Conservation (phyloP, 2,888 invertebrate genomes). For the Liopterus haemorrhoidalis region DNA sequence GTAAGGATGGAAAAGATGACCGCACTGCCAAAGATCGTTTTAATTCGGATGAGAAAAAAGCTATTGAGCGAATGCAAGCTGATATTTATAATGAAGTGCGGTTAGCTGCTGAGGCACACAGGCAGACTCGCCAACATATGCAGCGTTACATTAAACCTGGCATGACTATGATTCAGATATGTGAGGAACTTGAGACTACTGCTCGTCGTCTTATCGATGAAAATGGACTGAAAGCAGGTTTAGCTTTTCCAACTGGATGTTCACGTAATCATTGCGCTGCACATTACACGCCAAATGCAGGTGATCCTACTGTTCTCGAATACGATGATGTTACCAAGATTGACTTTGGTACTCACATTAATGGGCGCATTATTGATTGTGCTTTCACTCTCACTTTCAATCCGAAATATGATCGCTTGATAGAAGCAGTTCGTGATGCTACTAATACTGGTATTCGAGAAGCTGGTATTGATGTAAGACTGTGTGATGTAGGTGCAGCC, state of each 20-base stretch:
- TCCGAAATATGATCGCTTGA: constrained; percentile 87
- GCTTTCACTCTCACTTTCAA: constrained; percentile 97
- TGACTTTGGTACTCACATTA: constrained; percentile 97
- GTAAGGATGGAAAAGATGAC: constrained; percentile 62
- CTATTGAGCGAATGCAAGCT: constrained; percentile 82
- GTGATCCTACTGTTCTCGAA: constrained; percentile 85
- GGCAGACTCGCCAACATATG: constrained; percentile 90
- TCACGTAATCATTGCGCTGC: constrained; percentile 99
- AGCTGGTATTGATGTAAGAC: constrained; percentile 92
- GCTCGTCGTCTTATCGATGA: constrained; percentile 89
- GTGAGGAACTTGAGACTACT: constrained; percentile 90
- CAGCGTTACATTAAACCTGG: constrained; percentile 94
- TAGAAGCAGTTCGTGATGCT: constrained; percentile 94
- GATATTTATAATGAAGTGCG: constrained; percentile 93
- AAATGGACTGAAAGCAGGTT: constrained; percentile 87
- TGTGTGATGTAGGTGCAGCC: constrained; percentile 94
- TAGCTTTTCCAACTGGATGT: constrained; percentile 96
- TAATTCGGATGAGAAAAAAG: constrained; percentile 79
- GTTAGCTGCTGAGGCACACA: constrained; percentile 95
- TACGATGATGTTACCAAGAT: constrained; percentile 98
- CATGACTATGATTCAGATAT: constrained; percentile 98
- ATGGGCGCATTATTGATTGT: constrained; percentile 97
- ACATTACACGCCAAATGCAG: constrained; percentile 98
- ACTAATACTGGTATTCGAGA: constrained; percentile 94
- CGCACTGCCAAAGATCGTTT: constrained; percentile 82